phyloP scores from a whole-genome alignment of 2,888 invertebrate genomes.

The Vanessa cardui region DNA sequence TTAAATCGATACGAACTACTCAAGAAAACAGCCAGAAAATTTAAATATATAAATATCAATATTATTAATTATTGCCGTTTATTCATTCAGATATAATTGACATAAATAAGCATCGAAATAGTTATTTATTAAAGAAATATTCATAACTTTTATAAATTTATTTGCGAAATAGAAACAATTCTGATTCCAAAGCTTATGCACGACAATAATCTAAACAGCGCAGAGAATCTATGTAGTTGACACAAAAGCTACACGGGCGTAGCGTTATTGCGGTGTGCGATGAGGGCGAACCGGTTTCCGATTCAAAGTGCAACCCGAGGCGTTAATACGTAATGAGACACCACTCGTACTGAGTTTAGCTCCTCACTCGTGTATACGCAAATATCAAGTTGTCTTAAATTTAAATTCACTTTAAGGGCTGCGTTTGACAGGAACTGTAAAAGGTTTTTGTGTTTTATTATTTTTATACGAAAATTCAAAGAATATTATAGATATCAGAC shows the following conservation, averaged over 20 bases:
- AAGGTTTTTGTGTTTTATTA: neutral
- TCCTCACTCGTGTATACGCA: conserved; percentile 12
- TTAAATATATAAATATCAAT: no score
- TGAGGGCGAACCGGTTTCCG: conserved; percentile 28
- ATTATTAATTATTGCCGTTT: no score
- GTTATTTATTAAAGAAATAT: no score
- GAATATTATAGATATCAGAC: no score
- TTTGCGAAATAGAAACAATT: no score
- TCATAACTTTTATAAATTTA: no score
- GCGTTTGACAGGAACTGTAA: neutral
- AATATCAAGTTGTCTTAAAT: conserved; percentile 19
- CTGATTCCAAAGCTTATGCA: no score
- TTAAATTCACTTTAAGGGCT: conserved; percentile 16
- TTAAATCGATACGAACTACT: no score
- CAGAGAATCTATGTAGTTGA: conserved; percentile 19
- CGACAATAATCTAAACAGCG: conserved; percentile 6
- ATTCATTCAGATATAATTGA: no score
- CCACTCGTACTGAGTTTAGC: conserved; percentile 18
- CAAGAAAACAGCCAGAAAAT: no score
- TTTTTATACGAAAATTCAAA: neutral
- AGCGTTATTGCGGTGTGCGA: conserved; percentile 22
- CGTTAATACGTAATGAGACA: conserved; percentile 39
- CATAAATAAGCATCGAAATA: no score
- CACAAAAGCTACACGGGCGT: conserved; percentile 20
- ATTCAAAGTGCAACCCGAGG: conserved; percentile 30